phyloP scores from a whole-genome alignment of 2,888 invertebrate genomes.

The Andricus curvator region DNA sequence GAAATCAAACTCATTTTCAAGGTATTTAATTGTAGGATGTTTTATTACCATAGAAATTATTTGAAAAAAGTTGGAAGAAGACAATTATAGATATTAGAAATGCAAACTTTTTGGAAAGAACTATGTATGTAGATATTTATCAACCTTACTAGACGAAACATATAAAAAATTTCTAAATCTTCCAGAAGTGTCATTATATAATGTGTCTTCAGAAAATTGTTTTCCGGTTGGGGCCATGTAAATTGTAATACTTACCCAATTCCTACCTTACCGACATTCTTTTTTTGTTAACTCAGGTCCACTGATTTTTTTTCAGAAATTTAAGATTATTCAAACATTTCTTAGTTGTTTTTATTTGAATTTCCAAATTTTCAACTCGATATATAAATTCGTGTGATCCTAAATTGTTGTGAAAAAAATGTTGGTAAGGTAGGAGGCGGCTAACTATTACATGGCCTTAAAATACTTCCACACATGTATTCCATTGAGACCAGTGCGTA shows the following conservation, averaged over 20 bases:
- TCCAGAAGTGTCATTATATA: not conserved
- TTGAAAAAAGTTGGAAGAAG: not conserved
- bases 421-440: too few relatives aligned
- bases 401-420: too few relatives aligned
- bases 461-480: not conserved
- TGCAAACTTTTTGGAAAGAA: not conserved
- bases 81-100: not conserved
- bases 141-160: not conserved
- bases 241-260: too few relatives aligned
- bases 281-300: too few relatives aligned
- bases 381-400: too few relatives aligned
- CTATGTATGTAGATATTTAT: not conserved
- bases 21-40: not conserved
- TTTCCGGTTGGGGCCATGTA: not conserved
- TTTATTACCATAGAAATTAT: not conserved
- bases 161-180: not conserved
- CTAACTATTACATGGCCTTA: too few relatives aligned
- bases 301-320: too few relatives aligned
- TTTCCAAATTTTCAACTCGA: too few relatives aligned
- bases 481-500: not conserved
- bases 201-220: not conserved
- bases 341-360: too few relatives aligned
- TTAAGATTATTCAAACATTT: too few relatives aligned
- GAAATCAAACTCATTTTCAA: conserved; percentile 20
- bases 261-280: too few relatives aligned